Conservation (phyloP, 2,113 vertebrate genomes). For the Hippocampus abdominalis region DNA sequence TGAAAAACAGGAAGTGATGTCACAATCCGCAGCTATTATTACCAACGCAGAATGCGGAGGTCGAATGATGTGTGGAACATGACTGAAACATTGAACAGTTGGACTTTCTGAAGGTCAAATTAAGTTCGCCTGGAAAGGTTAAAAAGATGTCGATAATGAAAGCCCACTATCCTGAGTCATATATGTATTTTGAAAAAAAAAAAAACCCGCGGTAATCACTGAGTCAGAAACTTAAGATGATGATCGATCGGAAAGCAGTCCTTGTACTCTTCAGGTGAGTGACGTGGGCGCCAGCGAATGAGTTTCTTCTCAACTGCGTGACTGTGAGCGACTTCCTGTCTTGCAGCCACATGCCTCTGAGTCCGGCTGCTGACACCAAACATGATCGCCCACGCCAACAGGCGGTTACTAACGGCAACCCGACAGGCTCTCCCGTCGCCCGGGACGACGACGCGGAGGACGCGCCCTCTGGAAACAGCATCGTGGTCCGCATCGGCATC, state of each 20-base stretch:
- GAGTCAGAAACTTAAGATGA: too few species aligned
- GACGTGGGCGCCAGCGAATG: too few species aligned
- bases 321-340: not conserved
- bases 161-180: not conserved
- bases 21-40: constrained; percentile 39
- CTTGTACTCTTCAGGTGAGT: too few species aligned
- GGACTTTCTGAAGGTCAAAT: not conserved
- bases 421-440: constrained; percentile 74
- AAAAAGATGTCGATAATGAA: not conserved
- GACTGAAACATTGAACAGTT: not conserved
- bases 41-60: constrained; percentile 33
- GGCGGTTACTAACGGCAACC: constrained; percentile 81
- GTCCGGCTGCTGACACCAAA: constrained; percentile 83
- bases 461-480: constrained; percentile 77
- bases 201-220: too few species aligned
- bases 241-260: too few species aligned
- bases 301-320: not conserved
- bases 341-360: constrained; percentile 85
- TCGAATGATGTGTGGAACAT: constrained; percentile 4
- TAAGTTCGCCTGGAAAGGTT: not conserved
- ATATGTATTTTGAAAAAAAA: not conserved
- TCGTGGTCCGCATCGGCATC: constrained; percentile 90
- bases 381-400: constrained; percentile 84
- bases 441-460: constrained; percentile 77
- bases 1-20: constrained; percentile 61